Evolutionary conservation across 2,888 invertebrate genomes (phyloP).

Genomic region (Cordilura impudica): DNA sequence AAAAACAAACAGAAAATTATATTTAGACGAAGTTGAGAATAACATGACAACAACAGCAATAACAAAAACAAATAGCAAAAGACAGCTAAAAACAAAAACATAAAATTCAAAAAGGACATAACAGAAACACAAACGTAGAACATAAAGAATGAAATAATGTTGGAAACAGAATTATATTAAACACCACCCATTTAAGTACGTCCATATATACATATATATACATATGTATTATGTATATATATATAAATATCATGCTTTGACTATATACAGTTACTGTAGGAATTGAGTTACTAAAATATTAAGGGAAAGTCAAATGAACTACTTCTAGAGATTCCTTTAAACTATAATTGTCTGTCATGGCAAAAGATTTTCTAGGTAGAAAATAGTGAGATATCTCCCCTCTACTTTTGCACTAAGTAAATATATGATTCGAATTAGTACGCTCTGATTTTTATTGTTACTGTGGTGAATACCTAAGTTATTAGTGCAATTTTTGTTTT

Average conservation of each 20-base stretch:
- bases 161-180: conserved; percentile 9
- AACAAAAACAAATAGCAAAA: conserved; percentile 7
- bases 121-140: neutral
- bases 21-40: conserved; percentile 18
- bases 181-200: neutral
- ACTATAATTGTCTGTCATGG: too few relatives aligned
- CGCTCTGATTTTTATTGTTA: too few relatives aligned
- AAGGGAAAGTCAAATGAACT: too few relatives aligned
- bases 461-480: too few relatives aligned
- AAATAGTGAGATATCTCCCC: too few relatives aligned
- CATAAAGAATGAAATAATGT: conserved; percentile 30
- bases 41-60: neutral
- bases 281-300: too few relatives aligned
- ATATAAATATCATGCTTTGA: neutral
- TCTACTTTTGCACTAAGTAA: too few relatives aligned
- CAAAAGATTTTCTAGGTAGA: too few relatives aligned
- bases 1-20: conserved; percentile 7
- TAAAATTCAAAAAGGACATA: conserved; percentile 4
- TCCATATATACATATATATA: neutral
- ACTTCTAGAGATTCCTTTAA: too few relatives aligned
- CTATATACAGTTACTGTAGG: neutral
- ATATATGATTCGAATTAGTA: too few relatives aligned
- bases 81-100: conserved; percentile 20
- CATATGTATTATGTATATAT: too few relatives aligned
- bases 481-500: too few relatives aligned